These are phyloP conservation scores for Penaeus indicus DNA, from an alignment of 1,140 invertebrate species.

Conservation along the genomic window DNA sequence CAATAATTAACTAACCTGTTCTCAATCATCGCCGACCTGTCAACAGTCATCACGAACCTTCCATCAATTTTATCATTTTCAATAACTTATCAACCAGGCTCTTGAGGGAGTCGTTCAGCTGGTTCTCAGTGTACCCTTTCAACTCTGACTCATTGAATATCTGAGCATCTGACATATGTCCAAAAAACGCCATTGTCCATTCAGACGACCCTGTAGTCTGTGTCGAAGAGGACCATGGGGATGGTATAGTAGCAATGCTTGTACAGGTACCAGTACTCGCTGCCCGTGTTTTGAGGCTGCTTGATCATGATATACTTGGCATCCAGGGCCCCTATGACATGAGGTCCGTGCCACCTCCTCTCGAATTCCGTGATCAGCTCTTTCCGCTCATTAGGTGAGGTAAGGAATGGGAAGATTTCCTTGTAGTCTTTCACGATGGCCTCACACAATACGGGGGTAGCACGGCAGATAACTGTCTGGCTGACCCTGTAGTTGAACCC, in stretches of 20 bases:
- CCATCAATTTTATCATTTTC: no score
- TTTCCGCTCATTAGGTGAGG: constrained; percentile 17
- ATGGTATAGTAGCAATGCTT: constrained; percentile 11
- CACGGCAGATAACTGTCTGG: no score
- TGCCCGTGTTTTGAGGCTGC: neutral
- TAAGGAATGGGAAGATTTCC: neutral
- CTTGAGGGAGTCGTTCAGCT: no score
- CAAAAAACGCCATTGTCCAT: constrained; percentile 12
- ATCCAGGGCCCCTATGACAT: constrained; percentile 10
- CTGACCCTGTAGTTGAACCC: no score
- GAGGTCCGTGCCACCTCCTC: constrained; percentile 12
- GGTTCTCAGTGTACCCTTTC: no score
- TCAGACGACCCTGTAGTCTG: constrained; percentile 25
- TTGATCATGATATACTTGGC: constrained; percentile 1
- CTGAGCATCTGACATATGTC: no score
- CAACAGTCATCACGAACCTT: no score
- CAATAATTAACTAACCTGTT: no score
- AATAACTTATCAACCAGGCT: no score
- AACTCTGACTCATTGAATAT: no score
- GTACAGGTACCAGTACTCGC: neutral
- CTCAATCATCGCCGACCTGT: no score
- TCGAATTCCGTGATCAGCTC: neutral
- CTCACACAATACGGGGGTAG: no score
- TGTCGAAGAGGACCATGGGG: constrained; percentile 9
- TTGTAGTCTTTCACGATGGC: neutral